A percentile compares a stretch with the other conserved stretches of the same genome.
These are phyloP conservation scores for Dryocosmus kuriphilus DNA, from an alignment of 2,888 invertebrate genomes.

Conservation along the genomic window DNA sequence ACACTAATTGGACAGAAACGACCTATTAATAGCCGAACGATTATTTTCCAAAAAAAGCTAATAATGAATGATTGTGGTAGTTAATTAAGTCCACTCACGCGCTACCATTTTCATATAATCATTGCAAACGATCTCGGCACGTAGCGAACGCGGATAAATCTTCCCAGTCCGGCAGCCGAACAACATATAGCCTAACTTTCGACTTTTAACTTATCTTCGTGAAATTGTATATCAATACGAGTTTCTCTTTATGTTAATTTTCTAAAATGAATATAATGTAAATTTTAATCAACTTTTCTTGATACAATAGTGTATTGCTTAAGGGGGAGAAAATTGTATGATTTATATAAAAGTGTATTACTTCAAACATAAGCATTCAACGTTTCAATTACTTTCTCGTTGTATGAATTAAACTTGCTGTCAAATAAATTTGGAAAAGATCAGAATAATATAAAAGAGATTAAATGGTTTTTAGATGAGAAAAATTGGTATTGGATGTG, in stretches of 20 bases:
- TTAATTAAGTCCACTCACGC: constrained; percentile 54
- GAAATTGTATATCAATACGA: constrained; percentile 10
- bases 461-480: not conserved
- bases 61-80: constrained; percentile 43
- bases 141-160: constrained; percentile 28
- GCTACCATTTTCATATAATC: constrained; percentile 56
- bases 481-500: not conserved
- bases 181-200: constrained; percentile 18
- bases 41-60: constrained; percentile 2
- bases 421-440: no score
- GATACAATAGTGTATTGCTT: no score
- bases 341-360: no score
- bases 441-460: no score
- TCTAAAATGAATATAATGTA: not conserved
- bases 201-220: constrained; percentile 27
- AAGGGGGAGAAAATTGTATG: no score
- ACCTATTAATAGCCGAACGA: constrained; percentile 6
- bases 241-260: constrained; percentile 16
- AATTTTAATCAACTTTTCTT: not conserved
- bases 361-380: no score
- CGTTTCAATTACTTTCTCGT: no score
- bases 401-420: no score
- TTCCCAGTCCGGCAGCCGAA: constrained; percentile 6
- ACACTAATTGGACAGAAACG: constrained; percentile 14
- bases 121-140: constrained; percentile 52